Base-by-base conservation (phyloP, 2,888 invertebrate genomes). In the Synanthedon myopaeformis region DNA sequence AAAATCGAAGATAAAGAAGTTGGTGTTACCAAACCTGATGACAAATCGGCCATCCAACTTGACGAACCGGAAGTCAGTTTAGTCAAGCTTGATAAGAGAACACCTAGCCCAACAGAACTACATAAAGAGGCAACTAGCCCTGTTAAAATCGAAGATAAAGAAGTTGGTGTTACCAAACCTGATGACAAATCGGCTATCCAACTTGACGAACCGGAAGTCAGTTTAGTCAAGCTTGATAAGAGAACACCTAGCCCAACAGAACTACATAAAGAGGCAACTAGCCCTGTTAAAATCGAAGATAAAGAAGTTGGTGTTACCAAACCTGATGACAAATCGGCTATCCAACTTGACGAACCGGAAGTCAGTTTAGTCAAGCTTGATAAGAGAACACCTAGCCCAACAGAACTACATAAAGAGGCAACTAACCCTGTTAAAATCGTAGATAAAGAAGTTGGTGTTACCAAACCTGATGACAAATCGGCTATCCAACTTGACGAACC, bases 41-140 rank as follows among this genome's bases (percentile, higher is more conserved):
- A 61, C 0, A 61, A 57, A 8, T 35, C 35, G 4, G 52, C 53
- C 0, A 64, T 58, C 19, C 19, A 3, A 19, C 19, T 19, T 19
- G 14, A 14, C 3, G 28, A 51, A 17, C 3, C 8, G 10, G 12
- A 23, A 23, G 3, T 28, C 1, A 51, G 17, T 28, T 0, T 23
- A 4, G n/a, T 3, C 2, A 56, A 50, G 55, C 54, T 48, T 45
- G 58, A 57, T 8, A 51, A 52, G 4, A 54, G 52, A 42, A 19
- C 13, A 1, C 13, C 13, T 14, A 14, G 10, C 10, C 49, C 49
- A 5, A 13, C n/a, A 11, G 8, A n/a, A 17, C 2, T 17, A 17
- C 5, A 49, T 17, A 2, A 49, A 49, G 8, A 49, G 19, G 10
- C 8, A 13, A 10, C 17, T 17, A 2, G 19, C 6, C 3, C 49